Evolutionary conservation across 2,113 vertebrate species (phyloP), one percentile per base, ranked within the genome.

Genomic region (Dipodomys ordii): DNA sequence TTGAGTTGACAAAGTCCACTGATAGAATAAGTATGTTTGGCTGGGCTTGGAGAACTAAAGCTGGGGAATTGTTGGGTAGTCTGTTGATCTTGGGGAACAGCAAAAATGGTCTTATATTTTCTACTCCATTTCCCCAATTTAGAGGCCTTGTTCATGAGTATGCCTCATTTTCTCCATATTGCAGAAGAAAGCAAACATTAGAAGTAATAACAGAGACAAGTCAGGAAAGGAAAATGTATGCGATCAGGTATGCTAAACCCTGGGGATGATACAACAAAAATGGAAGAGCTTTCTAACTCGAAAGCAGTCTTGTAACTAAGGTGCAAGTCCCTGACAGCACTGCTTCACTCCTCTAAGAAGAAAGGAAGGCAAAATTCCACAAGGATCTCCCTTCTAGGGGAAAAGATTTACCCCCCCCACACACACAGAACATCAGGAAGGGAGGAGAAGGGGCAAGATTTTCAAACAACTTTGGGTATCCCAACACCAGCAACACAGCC

Each of bases 261-360:
- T 0, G 39, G 12, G 28, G 92, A 32, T 28, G 72, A 88, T 0
- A 64, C 80, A 32, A 46, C 44, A 88, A 96, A 97, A 97, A 92
- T 65, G 80, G 80, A 96, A 90, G 0, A 0, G 67, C 7, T 18
- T 77, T 82, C 74, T 91, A 65, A 13, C 88, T 68, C 79, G 3
- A 32, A 74, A 74, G 94, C 1, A 1, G 4, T 44, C 39, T 93
- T 90, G 15, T 53, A 6, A 16, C 1, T 5, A 28, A 65, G 39
- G 65, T 67, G 2, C 57, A 68, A 20, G 86, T 89, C 76, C 6
- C 1, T 74, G 71, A 64, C 23, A 22, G 9, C 0, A 10, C 18
- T 10, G 22, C 35, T 23, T 28, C 1, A 0, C 22, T 39, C 22
- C 49, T 71, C n/a, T 20, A 83, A 87, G 20, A 30, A 3, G 69